Evolutionary conservation across 2,113 vertebrate species (phyloP).

Genomic region (Melanotaenia duboulayi): DNA sequence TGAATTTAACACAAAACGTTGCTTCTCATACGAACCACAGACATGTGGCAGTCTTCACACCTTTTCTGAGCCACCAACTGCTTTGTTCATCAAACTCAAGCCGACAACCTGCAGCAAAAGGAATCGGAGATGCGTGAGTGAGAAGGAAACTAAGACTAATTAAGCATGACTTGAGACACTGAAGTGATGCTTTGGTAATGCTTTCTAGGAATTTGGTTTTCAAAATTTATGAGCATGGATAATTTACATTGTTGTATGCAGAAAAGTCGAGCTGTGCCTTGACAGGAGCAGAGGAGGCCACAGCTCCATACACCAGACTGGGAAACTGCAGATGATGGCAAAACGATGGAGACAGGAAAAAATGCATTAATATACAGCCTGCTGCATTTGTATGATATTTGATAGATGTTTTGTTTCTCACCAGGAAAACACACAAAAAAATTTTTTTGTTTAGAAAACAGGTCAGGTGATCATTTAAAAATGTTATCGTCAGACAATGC

Average conservation of each 20-base stretch:
- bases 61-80: constrained; percentile 86
- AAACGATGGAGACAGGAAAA: neutral
- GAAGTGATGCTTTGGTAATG: neutral
- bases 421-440: neutral
- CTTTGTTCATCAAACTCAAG: constrained; percentile 78
- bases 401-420: neutral
- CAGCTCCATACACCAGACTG: constrained; percentile 85
- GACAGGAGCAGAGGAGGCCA: constrained; percentile 90
- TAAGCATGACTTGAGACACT: neutral
- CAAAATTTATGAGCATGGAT: neutral
- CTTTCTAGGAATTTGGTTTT: neutral
- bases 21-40: neutral
- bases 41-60: constrained; percentile 62
- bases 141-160: neutral
- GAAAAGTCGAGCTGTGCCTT: constrained; percentile 86
- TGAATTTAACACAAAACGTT: neutral
- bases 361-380: neutral
- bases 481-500: no score
- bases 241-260: constrained; percentile 82
- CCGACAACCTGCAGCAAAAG: constrained; percentile 83
- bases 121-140: neutral
- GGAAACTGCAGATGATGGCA: constrained; percentile 81
- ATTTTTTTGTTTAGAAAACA: neutral
- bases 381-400: neutral
- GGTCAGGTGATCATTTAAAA: no score